Evolutionary conservation across 1,140 invertebrate genomes (phyloP), one percentile per base, ranked within the genome.

Genomic region (Coptotermes formosanus): DNA sequence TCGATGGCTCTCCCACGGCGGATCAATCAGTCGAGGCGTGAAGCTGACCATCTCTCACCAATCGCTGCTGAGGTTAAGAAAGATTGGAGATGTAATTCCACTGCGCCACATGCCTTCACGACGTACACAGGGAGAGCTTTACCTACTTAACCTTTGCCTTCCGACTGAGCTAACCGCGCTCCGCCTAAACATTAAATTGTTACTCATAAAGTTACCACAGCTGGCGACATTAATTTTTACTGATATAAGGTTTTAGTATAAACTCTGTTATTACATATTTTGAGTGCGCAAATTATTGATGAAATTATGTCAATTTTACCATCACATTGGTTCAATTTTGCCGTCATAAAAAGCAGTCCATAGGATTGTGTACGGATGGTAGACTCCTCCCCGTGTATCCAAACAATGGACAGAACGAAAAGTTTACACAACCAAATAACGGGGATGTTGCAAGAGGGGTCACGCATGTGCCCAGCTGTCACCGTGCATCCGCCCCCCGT

Each of bases 401-500:
- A 75, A 75, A 75, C 64, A 75, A 75, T 75, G 64, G 64, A 75
- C 64, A 75, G n/a, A 75, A 75, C n/a, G 64, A 75, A 75, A 75
- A 75, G 64, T 75, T 75, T 75, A 75, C 64, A 75, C 64, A 75
- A 75, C 64, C 64, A 75, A 75, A 75, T 75, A 75, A 75, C n/a
- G 64, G 64, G 64, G 64, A 30, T n/a, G 64, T 75, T 75, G 64
- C 25, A 75, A n/a, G 64, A 75, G 64, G 64, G 64, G 64, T 75
- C 64, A 75, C 64, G 64, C 64, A 75, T 75, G 64, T 75, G n/a
- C 64, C 64, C 64, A 75, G 64, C 64, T 75, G 64, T 75, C 64
- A 75, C 64, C 64, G 64, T 75, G n/a, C 64, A 25, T 30, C 64
- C 25, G 14, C 64, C 64, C n/a, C 64, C 64, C 3, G 2, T 19